phyloP scores from a whole-genome alignment of 2,797 vertebrate species.

The Chelonia mydas region DNA sequence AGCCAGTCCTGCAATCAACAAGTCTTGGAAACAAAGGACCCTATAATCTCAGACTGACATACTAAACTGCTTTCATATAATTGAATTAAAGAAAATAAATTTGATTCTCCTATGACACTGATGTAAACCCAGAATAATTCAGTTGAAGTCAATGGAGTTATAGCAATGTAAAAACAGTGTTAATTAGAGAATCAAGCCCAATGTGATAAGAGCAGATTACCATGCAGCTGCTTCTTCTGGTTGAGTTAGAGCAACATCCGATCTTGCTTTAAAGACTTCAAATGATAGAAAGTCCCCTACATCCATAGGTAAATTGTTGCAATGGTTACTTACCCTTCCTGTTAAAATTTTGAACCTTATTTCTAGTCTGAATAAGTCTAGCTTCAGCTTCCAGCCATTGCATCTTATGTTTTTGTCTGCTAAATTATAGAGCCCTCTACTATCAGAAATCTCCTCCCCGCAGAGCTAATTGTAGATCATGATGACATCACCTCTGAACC shows the following conservation, averaged over 20 bases:
- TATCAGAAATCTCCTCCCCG: neutral
- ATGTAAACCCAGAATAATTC: neutral
- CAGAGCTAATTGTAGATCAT: neutral
- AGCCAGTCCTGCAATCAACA: neutral
- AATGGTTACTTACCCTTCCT: neutral
- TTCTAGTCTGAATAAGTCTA: neutral
- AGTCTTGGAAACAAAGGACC: neutral
- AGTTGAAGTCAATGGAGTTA: neutral
- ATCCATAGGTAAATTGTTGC: neutral
- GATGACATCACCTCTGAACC: neutral
- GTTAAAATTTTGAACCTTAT: neutral
- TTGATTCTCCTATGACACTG: neutral
- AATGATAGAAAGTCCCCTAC: neutral
- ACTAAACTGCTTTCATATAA: neutral
- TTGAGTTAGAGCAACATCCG: neutral
- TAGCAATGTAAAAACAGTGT: neutral
- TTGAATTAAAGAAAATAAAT: neutral
- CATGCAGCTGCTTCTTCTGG: neutral
- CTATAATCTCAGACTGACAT: neutral
- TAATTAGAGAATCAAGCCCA: neutral
- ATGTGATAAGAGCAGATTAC: rapidly evolving
- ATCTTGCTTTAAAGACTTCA: neutral
- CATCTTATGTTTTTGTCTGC: neutral
- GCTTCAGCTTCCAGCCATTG: neutral
- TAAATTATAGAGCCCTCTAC: neutral